These are phyloP conservation scores for Lagopus muta DNA, from an alignment of 2,113 vertebrate species.

Conservation along the genomic window DNA sequence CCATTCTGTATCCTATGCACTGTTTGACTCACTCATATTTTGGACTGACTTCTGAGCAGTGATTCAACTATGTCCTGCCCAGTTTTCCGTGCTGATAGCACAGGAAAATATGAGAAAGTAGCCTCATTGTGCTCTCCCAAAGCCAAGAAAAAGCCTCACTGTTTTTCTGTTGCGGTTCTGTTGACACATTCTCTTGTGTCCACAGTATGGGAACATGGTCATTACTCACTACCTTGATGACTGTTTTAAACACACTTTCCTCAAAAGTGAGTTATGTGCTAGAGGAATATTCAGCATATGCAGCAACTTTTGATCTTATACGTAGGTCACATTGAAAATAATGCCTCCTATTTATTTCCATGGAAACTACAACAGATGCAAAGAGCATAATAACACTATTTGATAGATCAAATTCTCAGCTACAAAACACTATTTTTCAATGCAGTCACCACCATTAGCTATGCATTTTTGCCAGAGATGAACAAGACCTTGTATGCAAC, in stretches of 20 bases:
- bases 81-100: slow-evolving; percentile 30
- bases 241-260: not conserved
- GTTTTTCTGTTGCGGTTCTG: not conserved
- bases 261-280: not conserved
- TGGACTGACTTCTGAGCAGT: slow-evolving; percentile 37
- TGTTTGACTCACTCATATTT: slow-evolving; percentile 8
- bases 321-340: too few relatives aligned
- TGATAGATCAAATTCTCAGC: too few relatives aligned
- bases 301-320: not conserved
- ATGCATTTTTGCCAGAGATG: too few relatives aligned
- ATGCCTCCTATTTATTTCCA: too few relatives aligned
- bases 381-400: too few relatives aligned
- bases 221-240: not conserved
- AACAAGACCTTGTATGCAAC: too few relatives aligned
- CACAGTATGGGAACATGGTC: not conserved
- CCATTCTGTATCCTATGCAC: not conserved
- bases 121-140: not conserved
- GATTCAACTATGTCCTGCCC: slow-evolving; percentile 40
- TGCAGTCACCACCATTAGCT: too few relatives aligned
- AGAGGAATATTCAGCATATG: not conserved
- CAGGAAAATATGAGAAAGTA: slow-evolving; percentile 31
- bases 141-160: slow-evolving; percentile 18
- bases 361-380: too few relatives aligned
- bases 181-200: not conserved
- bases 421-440: too few relatives aligned